Conservation (phyloP, 2,888 invertebrate species). For the Pristionchus exspectatus region DNA sequence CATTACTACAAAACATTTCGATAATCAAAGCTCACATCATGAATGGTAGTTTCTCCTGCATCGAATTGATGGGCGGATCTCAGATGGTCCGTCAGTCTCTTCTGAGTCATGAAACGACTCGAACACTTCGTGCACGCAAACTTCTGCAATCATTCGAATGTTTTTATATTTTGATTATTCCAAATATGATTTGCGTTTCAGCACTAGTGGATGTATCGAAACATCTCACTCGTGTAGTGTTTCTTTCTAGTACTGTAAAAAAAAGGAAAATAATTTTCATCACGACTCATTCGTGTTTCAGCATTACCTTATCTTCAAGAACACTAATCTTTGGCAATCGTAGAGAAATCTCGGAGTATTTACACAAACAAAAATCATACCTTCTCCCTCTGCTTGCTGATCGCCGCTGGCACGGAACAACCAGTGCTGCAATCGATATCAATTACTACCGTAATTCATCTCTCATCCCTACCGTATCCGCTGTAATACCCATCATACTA, state of each 20-base stretch:
- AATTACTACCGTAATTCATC: background rate
- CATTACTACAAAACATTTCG: too few relatives aligned
- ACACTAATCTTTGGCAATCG: background rate
- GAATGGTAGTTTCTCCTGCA: slow-evolving; percentile 24
- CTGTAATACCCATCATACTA: background rate
- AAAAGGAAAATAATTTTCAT: too few relatives aligned
- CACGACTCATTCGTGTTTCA: too few relatives aligned
- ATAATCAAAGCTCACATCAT: too few relatives aligned
- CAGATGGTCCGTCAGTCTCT: background rate
- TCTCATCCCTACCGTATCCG: background rate
- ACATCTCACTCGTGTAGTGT: too few relatives aligned
- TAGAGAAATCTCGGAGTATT: too few relatives aligned
- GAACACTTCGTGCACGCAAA: slow-evolving; percentile 38
- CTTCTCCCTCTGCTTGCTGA: slow-evolving; percentile 52
- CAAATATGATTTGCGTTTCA: background rate
- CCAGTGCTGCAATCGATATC: slow-evolving; percentile 46
- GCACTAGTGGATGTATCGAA: background rate
- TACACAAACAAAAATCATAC: background rate
- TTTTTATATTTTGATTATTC: too few relatives aligned
- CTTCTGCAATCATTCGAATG: slow-evolving; percentile 1
- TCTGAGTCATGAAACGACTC: slow-evolving; percentile 41
- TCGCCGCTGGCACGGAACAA: background rate
- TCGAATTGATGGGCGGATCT: slow-evolving; percentile 10
- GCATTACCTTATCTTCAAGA: background rate
- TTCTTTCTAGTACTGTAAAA: too few relatives aligned